These are phyloP conservation scores for Ichneumon xanthorius DNA, from an alignment of 2,888 invertebrate genomes.

Conservation along the genomic window DNA sequence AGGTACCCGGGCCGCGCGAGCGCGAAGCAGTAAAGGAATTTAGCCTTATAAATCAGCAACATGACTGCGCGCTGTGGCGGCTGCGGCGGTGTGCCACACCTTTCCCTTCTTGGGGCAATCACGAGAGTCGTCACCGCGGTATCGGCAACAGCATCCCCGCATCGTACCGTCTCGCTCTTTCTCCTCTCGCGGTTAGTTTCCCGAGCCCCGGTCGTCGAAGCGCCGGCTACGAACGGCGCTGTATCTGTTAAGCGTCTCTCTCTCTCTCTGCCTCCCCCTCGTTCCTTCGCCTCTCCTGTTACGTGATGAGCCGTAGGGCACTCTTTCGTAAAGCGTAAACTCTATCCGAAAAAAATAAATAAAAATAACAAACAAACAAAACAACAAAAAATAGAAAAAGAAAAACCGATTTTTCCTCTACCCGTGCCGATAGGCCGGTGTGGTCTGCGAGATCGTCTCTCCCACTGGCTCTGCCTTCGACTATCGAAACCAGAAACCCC, in stretches of 20 bases:
- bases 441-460: constrained; percentile 20
- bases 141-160: constrained; percentile 83
- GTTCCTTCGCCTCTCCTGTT: constrained; percentile 69
- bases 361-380: too few species aligned
- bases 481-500: constrained; percentile 11
- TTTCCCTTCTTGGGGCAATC: constrained; percentile 85
- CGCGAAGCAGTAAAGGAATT: constrained; percentile 81
- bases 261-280: constrained; percentile 9
- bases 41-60: constrained; percentile 85
- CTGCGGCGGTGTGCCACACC: constrained; percentile 81
- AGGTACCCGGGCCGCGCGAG: constrained; percentile 47
- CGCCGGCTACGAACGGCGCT: constrained; percentile 46
- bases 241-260: constrained; percentile 33
- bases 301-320: constrained; percentile 72
- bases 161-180: constrained; percentile 64
- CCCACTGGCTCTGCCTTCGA: constrained; percentile 3
- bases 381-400: constrained; percentile 10
- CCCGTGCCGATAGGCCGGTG: constrained; percentile 19
- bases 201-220: constrained; percentile 27
- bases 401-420: constrained; percentile 41
- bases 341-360: constrained; percentile 20
- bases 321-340: constrained; percentile 67
- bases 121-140: constrained; percentile 84
- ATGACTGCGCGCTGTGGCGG: constrained; percentile 79
- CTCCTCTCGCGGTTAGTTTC: constrained; percentile 39